Conservation (phyloP, 2,888 invertebrate species). For the Steinernema scapterisci region DNA sequence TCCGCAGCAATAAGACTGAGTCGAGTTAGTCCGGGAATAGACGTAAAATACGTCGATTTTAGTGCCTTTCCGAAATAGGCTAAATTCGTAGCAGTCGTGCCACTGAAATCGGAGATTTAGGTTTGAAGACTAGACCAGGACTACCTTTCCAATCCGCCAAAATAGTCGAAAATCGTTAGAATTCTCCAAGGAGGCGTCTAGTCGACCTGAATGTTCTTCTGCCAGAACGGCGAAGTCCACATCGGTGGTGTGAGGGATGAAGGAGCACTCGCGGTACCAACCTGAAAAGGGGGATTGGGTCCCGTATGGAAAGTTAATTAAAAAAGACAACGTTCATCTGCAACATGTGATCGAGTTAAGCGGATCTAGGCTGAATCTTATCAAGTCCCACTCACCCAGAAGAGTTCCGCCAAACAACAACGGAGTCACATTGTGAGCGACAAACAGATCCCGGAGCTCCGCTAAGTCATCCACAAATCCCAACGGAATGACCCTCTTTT, state of each 20-base stretch:
- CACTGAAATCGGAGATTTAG: too few species aligned
- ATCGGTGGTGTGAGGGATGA: constrained; percentile 1
- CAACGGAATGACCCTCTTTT: not conserved
- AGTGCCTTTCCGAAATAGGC: not conserved
- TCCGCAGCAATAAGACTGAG: not conserved
- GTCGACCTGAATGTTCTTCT: not conserved
- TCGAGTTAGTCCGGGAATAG: not conserved
- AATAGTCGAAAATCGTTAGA: not conserved
- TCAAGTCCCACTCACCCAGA: not conserved
- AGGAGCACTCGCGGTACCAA: not conserved
- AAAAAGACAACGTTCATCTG: too few species aligned
- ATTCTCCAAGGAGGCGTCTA: not conserved
- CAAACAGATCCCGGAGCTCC: not conserved
- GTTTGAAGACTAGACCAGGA: too few species aligned
- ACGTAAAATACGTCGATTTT: not conserved
- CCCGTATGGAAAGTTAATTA: too few species aligned
- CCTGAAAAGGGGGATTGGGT: too few species aligned
- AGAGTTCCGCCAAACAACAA: constrained; percentile 1
- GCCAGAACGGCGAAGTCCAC: not conserved
- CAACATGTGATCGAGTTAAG: too few species aligned
- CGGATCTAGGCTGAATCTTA: not conserved
- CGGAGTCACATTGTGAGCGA: not conserved
- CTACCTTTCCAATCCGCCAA: not conserved
- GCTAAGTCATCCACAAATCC: not conserved
- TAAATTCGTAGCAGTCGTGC: not conserved